Base-by-base conservation (phyloP, 2,797 vertebrate genomes). In the Rallus crepitans region DNA sequence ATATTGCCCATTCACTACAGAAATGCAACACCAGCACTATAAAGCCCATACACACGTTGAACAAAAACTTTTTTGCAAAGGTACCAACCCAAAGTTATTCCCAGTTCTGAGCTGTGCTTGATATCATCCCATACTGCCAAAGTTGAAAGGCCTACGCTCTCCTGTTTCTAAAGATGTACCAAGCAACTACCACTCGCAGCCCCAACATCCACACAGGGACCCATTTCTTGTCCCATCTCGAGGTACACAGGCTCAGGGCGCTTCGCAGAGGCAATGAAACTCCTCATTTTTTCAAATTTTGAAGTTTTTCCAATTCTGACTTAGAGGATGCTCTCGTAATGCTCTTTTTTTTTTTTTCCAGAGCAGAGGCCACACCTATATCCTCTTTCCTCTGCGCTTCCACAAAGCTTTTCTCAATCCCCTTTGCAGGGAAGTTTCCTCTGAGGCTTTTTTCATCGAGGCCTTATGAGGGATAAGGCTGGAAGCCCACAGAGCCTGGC, bases 321-420 rank as follows among this genome's bases (percentile, higher is more conserved):
- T 90, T 71, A 23, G 63, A 90, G 66, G 96, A 96, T 94, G 94
- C 92, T 95, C 94, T 37, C 72, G 11, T 48, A 33, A 78, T 65
- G 87, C 18, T 45, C 18, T 45, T 45, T 45, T 45, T 48, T 47
- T 48, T 42, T 80, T 84, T 90, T 93, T 78, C 93, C 91, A 96
- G 85, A 84, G 40, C 35, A 27, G 47, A 93, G 79, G 82, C 96
- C 96, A 94, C 95, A 96, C 94, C 96, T 97, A 96, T 91, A 91
- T 81, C 85, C 94, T 90, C 84, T 56, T 92, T 37, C 72, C 87
- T 72, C 89, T 8, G 66, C 30, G 17, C 31, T 93, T 92, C 91
- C 91, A 93, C 82, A 82, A 82, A 87, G 92, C 91, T 83, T 52
- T 59, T 57, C 87, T 39, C 87, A 42, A 52, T 78, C 84, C 59